phyloP scores from a whole-genome alignment of 2,797 vertebrate genomes.

The Pangasius mekongensis region DNA sequence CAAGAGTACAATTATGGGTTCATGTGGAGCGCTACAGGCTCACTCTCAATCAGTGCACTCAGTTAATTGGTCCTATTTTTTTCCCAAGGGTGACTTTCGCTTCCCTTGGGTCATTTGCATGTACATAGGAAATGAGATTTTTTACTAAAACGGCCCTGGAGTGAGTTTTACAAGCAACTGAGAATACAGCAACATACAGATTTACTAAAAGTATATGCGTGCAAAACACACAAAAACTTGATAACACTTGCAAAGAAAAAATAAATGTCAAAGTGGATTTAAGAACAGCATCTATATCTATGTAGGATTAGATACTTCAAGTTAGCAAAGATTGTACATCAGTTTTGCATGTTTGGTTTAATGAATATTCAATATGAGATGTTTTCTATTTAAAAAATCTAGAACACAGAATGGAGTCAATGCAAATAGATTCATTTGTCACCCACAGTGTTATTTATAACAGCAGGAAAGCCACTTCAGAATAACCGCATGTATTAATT shows the following conservation, averaged over 20 bases:
- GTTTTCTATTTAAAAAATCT: neutral
- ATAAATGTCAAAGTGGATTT: neutral
- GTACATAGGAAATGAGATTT: constrained; percentile 29
- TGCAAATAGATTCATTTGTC: neutral
- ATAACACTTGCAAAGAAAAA: neutral
- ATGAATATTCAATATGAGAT: neutral
- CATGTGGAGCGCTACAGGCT: neutral
- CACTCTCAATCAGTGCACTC: constrained; percentile 27
- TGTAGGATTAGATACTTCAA: neutral
- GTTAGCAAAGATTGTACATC: neutral
- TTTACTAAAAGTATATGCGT: neutral
- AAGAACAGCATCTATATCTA: neutral
- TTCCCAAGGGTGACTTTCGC: constrained; percentile 32
- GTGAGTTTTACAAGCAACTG: constrained; percentile 57
- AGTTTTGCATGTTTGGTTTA: neutral
- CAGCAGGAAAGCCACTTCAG: too few species aligned
- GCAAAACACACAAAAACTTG: neutral
- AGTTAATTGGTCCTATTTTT: constrained; percentile 10
- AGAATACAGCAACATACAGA: constrained; percentile 51
- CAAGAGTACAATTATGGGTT: constrained; percentile 10
- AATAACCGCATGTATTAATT: neutral
- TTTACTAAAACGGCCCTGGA: constrained; percentile 6
- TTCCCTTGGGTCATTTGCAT: constrained; percentile 29
- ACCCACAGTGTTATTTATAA: neutral
- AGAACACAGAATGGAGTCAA: neutral